Evolutionary conservation across 2,797 vertebrate genomes (phyloP).

Genomic region (Periparus ater): DNA sequence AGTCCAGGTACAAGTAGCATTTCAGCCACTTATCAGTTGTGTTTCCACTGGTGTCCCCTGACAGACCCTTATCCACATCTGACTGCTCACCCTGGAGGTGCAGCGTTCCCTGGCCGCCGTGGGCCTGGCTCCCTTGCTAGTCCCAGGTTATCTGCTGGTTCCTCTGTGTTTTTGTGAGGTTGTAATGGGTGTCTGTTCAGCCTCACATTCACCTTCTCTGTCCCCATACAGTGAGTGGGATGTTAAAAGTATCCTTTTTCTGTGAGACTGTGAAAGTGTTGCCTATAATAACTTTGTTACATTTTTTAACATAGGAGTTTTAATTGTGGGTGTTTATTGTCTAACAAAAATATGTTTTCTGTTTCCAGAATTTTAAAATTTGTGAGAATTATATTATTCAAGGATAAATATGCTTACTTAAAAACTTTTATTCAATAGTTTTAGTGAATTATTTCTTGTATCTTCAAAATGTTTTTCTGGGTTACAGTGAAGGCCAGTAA

Average conservation of each 20-base stretch:
- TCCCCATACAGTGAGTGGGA: not conserved
- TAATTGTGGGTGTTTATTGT: not conserved
- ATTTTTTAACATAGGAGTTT: not conserved
- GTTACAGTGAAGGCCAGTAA: not conserved
- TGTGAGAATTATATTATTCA: not conserved
- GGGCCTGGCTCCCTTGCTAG: not conserved
- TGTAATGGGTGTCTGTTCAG: not conserved
- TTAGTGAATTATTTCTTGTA: not conserved
- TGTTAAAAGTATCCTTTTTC: not conserved
- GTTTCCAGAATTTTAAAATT: not conserved
- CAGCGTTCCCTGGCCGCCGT: not conserved
- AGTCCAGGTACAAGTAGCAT: constrained; percentile 40
- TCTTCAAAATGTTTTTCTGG: not conserved
- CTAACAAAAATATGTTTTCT: not conserved
- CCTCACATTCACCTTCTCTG: not conserved
- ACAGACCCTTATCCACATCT: constrained; percentile 25
- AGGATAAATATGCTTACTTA: not conserved
- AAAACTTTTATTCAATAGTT: not conserved
- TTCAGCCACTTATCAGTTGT: not conserved
- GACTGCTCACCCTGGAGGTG: not conserved
- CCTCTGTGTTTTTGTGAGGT: not conserved
- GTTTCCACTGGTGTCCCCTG: not conserved
- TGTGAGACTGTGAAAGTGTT: not conserved
- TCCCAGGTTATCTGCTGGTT: not conserved
- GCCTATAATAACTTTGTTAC: not conserved